Evolutionary conservation across 2,113 vertebrate species (phyloP).

Genomic region (Hemichromis elongatus): DNA sequence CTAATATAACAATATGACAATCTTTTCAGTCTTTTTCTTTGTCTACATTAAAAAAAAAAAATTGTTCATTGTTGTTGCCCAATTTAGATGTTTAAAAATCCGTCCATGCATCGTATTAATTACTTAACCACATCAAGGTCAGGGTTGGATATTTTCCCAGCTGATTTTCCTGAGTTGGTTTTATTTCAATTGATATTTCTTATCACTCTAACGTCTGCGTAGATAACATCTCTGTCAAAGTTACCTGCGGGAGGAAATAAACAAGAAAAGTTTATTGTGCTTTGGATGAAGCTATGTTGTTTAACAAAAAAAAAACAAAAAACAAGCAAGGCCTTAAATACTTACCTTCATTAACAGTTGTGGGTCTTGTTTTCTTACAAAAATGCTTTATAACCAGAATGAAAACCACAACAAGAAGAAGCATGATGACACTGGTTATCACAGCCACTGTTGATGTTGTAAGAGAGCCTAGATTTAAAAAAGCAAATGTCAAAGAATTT

Average conservation of each 20-base stretch:
- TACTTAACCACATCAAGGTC: fast-evolving
- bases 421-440: fast-evolving
- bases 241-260: background rate
- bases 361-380: fast-evolving
- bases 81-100: no score
- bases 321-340: background rate
- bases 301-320: background rate
- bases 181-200: background rate
- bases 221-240: background rate
- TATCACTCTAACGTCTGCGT: background rate
- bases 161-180: background rate
- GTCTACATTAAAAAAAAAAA: no score
- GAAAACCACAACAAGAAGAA: background rate
- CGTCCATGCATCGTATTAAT: background rate
- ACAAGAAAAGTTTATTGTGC: background rate
- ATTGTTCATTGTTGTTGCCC: no score
- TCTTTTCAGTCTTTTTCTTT: background rate
- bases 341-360: background rate
- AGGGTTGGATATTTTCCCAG: fast-evolving
- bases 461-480: background rate
- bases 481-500: background rate
- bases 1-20: background rate
- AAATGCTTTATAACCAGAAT: fast-evolving
- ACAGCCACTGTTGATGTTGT: fast-evolving
- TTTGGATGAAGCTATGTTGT: background rate